Conservation (phyloP, 2,888 invertebrate species). For the Julus scanicus region DNA sequence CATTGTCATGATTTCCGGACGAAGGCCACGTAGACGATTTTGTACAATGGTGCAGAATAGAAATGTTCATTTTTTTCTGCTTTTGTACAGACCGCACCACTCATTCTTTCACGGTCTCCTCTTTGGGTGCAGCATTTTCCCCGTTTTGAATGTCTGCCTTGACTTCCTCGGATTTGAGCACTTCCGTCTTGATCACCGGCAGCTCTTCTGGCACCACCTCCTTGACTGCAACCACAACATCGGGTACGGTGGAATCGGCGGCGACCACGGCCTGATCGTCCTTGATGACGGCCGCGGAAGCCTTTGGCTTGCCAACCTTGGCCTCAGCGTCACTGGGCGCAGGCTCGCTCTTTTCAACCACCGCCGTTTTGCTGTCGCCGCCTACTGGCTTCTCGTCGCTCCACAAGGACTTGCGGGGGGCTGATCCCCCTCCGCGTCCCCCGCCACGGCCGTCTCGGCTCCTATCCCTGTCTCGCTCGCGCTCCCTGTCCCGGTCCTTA, state of each 20-base stretch:
- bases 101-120: neutral
- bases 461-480: conserved; percentile 37
- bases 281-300: neutral
- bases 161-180: neutral
- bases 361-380: neutral
- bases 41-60: too few relatives aligned
- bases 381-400: neutral
- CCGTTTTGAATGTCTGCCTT: neutral
- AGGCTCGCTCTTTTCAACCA: neutral
- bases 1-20: too few relatives aligned
- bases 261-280: neutral
- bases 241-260: conserved; percentile 1
- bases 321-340: neutral
- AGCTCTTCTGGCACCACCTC: neutral
- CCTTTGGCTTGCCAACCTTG: neutral
- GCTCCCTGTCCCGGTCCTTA: neutral
- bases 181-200: neutral
- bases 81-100: too few relatives aligned
- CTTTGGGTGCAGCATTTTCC: neutral
- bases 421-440: conserved; percentile 2
- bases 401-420: neutral
- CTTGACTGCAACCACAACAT: neutral
- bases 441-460: neutral
- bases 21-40: too few relatives aligned
- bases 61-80: too few relatives aligned